Conservation (phyloP, 2,113 vertebrate genomes). For the Tympanuchus pallidicinctus region DNA sequence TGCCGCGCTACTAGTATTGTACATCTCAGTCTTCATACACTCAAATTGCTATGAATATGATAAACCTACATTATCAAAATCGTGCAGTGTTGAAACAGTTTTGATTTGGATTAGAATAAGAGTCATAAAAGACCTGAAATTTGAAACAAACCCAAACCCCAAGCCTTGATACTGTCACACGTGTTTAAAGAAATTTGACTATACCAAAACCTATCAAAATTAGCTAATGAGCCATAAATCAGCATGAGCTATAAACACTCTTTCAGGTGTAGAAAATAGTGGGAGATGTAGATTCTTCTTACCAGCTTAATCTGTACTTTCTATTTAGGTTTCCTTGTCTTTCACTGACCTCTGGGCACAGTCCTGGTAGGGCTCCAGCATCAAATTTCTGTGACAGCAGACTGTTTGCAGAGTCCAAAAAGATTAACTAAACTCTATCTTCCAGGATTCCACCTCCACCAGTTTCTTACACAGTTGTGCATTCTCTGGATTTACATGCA, state of each 20-base stretch:
- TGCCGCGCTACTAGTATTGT: not conserved
- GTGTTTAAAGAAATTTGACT: not conserved
- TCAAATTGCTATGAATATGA: not conserved
- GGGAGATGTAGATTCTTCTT: not conserved
- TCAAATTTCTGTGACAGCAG: no score
- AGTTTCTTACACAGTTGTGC: not conserved
- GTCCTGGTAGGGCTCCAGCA: not conserved
- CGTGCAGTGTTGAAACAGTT: not conserved
- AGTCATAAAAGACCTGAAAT: not conserved
- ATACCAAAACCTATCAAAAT: not conserved
- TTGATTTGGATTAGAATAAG: not conserved
- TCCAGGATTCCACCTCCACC: not conserved
- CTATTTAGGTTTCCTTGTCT: not conserved
- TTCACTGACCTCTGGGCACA: rapidly evolving
- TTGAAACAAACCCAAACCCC: not conserved
- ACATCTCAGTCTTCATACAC: not conserved
- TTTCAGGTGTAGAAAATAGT: not conserved
- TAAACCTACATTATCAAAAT: not conserved
- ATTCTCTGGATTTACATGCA: not conserved
- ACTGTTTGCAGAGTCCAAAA: not conserved
- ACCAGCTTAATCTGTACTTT: not conserved
- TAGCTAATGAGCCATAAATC: not conserved
- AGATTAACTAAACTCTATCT: not conserved
- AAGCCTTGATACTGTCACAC: not conserved
- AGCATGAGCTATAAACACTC: not conserved